Evolutionary conservation across 2,888 invertebrate genomes (phyloP).

Genomic region (Opisthograptis luteolata): DNA sequence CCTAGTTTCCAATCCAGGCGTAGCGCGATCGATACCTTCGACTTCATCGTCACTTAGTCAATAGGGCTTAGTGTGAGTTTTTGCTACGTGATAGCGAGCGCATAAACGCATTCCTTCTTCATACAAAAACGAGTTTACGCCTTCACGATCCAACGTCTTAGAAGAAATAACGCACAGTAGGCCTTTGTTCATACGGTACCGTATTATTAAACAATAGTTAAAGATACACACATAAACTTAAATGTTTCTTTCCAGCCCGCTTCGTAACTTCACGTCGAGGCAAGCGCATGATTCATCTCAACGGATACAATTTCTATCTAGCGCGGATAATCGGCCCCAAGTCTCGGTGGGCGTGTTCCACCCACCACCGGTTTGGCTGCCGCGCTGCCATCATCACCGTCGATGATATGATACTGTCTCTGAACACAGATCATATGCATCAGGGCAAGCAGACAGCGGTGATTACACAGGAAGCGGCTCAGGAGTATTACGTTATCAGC

Average conservation of each 20-base stretch:
- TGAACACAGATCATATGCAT: constrained; percentile 42
- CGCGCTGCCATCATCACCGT: constrained; percentile 51
- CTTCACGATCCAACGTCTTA: too few species aligned
- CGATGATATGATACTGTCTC: constrained; percentile 45
- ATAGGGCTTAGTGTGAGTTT: too few species aligned
- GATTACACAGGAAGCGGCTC: background rate
- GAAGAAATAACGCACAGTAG: too few species aligned
- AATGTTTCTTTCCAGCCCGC: constrained; percentile 32
- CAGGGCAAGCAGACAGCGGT: constrained; percentile 9
- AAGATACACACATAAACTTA: too few species aligned
- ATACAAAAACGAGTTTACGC: too few species aligned
- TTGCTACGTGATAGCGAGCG: too few species aligned
- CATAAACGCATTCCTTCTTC: too few species aligned
- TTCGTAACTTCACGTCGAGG: constrained; percentile 42
- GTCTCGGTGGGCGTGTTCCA: constrained; percentile 58
- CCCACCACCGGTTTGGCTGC: constrained; percentile 54
- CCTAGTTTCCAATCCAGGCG: too few species aligned
- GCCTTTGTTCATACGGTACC: too few species aligned
- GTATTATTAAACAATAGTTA: too few species aligned
- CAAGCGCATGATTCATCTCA: constrained; percentile 39
- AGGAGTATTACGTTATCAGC: constrained; percentile 18
- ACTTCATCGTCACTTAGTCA: too few species aligned
- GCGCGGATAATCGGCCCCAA: constrained; percentile 42
- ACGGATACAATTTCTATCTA: constrained; percentile 49
- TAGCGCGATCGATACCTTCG: too few species aligned